These are phyloP conservation scores for Drosophila mettleri DNA, from an alignment of 2,888 invertebrate genomes.

Conservation along the genomic window DNA sequence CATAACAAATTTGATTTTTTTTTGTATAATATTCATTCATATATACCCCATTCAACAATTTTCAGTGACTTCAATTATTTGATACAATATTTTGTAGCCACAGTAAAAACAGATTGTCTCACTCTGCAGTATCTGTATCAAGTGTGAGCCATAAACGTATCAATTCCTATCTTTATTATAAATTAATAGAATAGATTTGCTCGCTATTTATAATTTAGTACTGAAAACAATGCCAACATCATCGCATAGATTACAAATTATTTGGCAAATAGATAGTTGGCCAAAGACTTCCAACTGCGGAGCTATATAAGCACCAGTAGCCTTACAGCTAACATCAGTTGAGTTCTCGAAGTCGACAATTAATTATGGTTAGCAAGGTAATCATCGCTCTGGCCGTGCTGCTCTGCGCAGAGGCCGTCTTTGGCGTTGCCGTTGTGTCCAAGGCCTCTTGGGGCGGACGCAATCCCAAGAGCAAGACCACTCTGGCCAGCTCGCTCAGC, in stretches of 20 bases:
- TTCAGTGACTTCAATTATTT: background rate
- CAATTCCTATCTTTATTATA: background rate
- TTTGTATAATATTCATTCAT: background rate
- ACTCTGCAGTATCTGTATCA: background rate
- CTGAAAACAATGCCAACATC: background rate
- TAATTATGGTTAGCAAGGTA: constrained; percentile 58
- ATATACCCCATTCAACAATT: too few relatives aligned
- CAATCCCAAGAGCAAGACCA: constrained; percentile 49
- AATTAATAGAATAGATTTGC: background rate
- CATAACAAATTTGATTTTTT: background rate
- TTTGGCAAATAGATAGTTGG: background rate
- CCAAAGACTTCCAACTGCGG: background rate
- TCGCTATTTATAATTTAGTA: background rate
- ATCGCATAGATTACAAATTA: background rate
- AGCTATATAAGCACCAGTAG: background rate
- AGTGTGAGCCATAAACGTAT: background rate
- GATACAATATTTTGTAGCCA: background rate
- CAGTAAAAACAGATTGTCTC: background rate
- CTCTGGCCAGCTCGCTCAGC: constrained; percentile 46
- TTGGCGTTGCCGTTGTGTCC: constrained; percentile 53
- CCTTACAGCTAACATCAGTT: background rate
- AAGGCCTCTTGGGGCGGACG: constrained; percentile 74
- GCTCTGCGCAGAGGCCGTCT: constrained; percentile 49
- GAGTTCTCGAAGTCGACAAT: background rate
- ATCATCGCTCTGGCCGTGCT: constrained; percentile 55